Base-by-base conservation (phyloP, 2,797 vertebrate genomes). In the Eospalax fontanierii region DNA sequence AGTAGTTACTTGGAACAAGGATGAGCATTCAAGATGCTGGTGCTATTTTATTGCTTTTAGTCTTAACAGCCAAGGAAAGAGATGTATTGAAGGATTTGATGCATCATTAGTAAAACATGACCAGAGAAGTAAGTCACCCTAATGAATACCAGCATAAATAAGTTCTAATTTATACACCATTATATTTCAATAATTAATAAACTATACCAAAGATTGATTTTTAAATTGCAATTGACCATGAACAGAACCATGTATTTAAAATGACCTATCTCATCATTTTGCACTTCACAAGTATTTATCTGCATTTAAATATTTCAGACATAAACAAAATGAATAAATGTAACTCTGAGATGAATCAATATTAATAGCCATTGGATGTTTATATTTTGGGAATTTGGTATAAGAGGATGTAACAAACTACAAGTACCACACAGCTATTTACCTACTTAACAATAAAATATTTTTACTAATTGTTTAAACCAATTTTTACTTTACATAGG, bases 401-500 rank as follows among this genome's bases (percentile, higher is more conserved):
- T 46, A 63, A 35, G 40, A 12, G 43, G 85, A 75, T 61, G 40
- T n/a, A 26, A 1, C 0, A 63, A 86, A 10, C 5, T 74, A 75
- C 87, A 89, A 40, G 54, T 74, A 89, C 2, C 3, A 30, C 16
- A 75, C 21, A 7, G 35, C 2, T 76, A 65, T 28, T 85, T 50
- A 38, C 12, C 24, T 66, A 57, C n/a, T 74, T 12, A 59, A 35
- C 40, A 50, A 33, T 70, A 87, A 88, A 71, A 71, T 50, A 28
- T 30, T 30, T 0, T 66, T 66, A 15, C 21, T 65, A 57, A 3
- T 78, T 57, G 74, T 91, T 75, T 59, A 38, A 46, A 6, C 8
- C 33, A 75, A 30, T 40, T 33, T 26, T 76, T n/a, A 90, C 33
- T 66, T 94, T 90, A 91, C 89, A 83, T 88, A 78, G 28, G 19